Conservation (phyloP, 2,797 vertebrate species). For the Thamnophis elegans region DNA sequence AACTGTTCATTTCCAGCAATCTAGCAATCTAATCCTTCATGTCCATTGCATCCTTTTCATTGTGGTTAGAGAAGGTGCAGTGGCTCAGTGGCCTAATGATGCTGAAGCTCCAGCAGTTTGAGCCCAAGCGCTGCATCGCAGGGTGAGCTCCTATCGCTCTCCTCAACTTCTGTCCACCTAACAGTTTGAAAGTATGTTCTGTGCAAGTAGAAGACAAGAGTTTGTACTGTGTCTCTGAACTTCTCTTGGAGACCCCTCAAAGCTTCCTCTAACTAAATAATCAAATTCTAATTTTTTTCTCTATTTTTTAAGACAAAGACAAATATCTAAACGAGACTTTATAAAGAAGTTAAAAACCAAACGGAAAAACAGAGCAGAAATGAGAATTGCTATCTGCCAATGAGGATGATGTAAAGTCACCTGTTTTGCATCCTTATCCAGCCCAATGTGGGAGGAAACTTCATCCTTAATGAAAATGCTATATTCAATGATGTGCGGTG, state of each 20-base stretch:
- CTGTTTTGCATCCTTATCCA: not conserved
- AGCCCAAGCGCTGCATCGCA: too few species aligned
- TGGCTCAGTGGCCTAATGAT: too few species aligned
- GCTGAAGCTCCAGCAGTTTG: too few species aligned
- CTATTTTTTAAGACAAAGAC: not conserved
- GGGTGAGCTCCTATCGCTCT: not conserved
- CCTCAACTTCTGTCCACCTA: not conserved
- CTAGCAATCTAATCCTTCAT: not conserved
- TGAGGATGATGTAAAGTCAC: not conserved
- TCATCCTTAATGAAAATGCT: not conserved
- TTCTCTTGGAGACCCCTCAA: not conserved
- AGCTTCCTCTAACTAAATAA: not conserved
- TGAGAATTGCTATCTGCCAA: not conserved
- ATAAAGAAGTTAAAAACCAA: not conserved
- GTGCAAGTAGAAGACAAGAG: not conserved
- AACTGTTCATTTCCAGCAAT: slow-evolving; percentile 5
- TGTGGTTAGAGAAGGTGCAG: not conserved
- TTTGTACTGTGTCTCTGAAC: not conserved
- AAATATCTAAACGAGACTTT: not conserved
- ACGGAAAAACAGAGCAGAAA: not conserved
- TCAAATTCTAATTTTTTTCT: not conserved
- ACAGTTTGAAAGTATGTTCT: not conserved
- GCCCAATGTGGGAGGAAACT: not conserved
- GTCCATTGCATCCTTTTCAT: not conserved
- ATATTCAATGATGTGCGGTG: too few species aligned